Base-by-base conservation (phyloP, 2,113 vertebrate species). In the Lucifuga dentata region DNA sequence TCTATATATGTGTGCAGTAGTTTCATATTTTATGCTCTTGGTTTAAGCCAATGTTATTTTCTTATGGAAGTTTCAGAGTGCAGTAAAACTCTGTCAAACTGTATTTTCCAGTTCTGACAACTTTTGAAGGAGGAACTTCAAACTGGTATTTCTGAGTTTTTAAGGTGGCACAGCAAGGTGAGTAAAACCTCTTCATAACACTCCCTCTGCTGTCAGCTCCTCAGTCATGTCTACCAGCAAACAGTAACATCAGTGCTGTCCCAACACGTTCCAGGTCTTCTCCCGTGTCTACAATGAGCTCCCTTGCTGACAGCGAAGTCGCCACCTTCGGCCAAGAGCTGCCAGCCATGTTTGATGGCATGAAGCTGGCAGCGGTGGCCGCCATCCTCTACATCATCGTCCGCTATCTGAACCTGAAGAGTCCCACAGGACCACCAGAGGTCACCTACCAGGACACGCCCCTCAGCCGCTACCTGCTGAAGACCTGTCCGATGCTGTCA, bases 401-500 rank as follows among this genome's bases (percentile, higher is more conserved):
- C 63, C 95, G 97, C 50, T 95, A 93, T 74, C 84, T 99, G 77
- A 98, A 99, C 84, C 92, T 99, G 44, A 98, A 96, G 88, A 98
- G 96, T 68, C 90, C 95, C 0, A 94, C 96, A 0, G 93, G 90
- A 0, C 85, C 95, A 0, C 96, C 97, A 2, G 93, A 95, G 5
- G 88, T 98, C 74, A 82, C 89, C 49, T 95, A 91, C 88, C 96
- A 94, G 84, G 95, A 98, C 65, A 94, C 97, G 0, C 90, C 92
- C 21, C 92, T 98, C 70, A 94, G 93, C 2, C 94, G 80, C 24
- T 98, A 95, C 57, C 91, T 99, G 12, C 73, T 98, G 62, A 98
- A 96, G 81, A 95, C 94, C 73, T 99, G 97, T 81, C 94, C 96
- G 0, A 87, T 96, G 68, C 71, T 99, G 78, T 95, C 93, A 92